Percentiles rank a stretch among this genome's conserved stretches.
phyloP scores from a whole-genome alignment of 2,888 invertebrate species.

The Adelognathus sp. region DNA sequence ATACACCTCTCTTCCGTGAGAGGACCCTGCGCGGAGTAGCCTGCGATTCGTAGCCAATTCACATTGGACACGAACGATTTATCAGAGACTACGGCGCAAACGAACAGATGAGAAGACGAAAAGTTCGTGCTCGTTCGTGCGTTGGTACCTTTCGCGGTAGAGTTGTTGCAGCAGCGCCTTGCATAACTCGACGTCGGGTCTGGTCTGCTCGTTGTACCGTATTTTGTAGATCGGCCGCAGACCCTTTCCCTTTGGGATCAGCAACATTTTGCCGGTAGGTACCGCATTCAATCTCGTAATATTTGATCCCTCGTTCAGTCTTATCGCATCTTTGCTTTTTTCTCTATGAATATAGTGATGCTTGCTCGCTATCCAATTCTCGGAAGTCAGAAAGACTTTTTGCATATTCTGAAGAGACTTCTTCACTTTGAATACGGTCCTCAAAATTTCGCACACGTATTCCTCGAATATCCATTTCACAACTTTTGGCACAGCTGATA shows the following conservation, averaged over 20 bases:
- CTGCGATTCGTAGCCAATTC: too few relatives aligned
- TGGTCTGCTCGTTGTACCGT: not conserved
- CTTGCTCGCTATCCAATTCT: not conserved
- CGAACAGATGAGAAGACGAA: too few relatives aligned
- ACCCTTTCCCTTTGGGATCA: slow-evolving; percentile 33
- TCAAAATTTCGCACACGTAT: slow-evolving; percentile 14
- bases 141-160: not conserved
- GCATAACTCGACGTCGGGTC: not conserved
- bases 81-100: too few relatives aligned
- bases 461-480: slow-evolving; percentile 44
- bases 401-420: slow-evolving; percentile 10
- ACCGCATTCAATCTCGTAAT: not conserved
- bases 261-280: not conserved
- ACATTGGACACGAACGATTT: too few relatives aligned
- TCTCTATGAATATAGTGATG: not conserved
- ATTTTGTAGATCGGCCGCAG: slow-evolving; percentile 25
- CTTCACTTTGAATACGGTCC: not conserved
- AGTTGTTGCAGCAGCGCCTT: slow-evolving; percentile 36
- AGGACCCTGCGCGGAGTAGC: too few relatives aligned
- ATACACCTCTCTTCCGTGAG: too few relatives aligned
- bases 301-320: not conserved
- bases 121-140: too few relatives aligned
- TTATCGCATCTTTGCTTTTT: not conserved
- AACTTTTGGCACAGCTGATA: too few relatives aligned
- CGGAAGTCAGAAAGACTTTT: slow-evolving; percentile 19